Percentiles rank a stretch among this genome's conserved stretches.
Evolutionary conservation across 2,113 vertebrate species (phyloP).

Genomic region (Paracanthobrama guichenoti): DNA sequence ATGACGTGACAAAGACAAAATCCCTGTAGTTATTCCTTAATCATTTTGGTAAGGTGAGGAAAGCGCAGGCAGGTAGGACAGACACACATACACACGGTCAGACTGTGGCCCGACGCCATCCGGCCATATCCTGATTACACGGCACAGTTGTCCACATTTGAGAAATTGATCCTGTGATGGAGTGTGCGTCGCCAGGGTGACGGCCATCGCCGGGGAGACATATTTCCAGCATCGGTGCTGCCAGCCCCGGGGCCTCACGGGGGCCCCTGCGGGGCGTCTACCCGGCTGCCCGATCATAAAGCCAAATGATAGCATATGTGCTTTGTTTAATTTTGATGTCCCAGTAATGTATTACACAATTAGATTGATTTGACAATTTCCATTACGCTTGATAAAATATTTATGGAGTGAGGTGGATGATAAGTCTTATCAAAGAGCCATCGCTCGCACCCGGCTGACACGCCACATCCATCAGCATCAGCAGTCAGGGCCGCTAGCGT

Average conservation of each 20-base stretch:
- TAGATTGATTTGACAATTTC: conserved; percentile 99
- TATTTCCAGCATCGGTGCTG: conserved; percentile 93
- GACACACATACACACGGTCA: conserved; percentile 39
- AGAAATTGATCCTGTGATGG: conserved; percentile 99
- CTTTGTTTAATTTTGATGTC: conserved; percentile 99
- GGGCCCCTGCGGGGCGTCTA: conserved; percentile 89
- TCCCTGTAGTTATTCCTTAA: conserved; percentile 30
- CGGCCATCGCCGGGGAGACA: conserved; percentile 85
- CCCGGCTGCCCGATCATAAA: conserved; percentile 89
- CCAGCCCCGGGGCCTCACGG: conserved; percentile 82
- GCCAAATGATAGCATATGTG: conserved; percentile 99
- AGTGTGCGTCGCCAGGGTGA: conserved; percentile 88
- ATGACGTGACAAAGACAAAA: conserved; percentile 30
- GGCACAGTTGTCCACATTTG: conserved; percentile 99
- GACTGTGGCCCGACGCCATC: conserved; percentile 86
- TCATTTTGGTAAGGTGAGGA: conserved; percentile 24
- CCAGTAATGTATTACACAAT: conserved; percentile 99
- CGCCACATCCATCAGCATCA: conserved; percentile 93
- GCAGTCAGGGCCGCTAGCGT: conserved; percentile 90
- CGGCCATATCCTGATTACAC: conserved; percentile 97
- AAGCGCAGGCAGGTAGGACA: conserved; percentile 32
- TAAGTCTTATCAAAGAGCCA: conserved; percentile 97
- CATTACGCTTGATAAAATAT: conserved; percentile 99
- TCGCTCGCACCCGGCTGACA: conserved; percentile 95
- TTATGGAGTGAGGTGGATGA: conserved; percentile 99